Conservation (phyloP, 2,797 vertebrate genomes). For the Pangasius sanitwongsei region DNA sequence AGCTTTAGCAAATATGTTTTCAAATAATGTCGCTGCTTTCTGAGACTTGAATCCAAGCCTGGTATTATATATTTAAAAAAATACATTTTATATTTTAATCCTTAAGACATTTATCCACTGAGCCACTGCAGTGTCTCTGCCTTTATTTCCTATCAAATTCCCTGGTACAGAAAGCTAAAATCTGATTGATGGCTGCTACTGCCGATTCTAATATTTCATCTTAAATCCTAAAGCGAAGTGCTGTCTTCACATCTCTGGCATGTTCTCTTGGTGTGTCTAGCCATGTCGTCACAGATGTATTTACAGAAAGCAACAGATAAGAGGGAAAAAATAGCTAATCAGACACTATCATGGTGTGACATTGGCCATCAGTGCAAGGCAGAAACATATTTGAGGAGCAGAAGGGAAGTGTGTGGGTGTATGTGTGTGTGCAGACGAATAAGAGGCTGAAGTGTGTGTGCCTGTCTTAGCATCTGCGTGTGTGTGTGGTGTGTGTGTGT, state of each 20-base stretch:
- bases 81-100: background rate
- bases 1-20: background rate
- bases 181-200: background rate
- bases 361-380: conserved; percentile 25
- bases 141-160: too few relatives aligned
- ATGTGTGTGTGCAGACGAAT: background rate
- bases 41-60: background rate
- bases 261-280: background rate
- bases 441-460: background rate
- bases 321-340: background rate
- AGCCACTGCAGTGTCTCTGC: background rate
- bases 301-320: conserved; percentile 24
- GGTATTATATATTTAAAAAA: background rate
- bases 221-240: background rate
- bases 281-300: conserved; percentile 13
- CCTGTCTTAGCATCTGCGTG: background rate
- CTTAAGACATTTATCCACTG: background rate
- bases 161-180: background rate
- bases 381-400: conserved; percentile 28
- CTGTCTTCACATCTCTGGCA: background rate
- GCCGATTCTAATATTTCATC: conserved; percentile 5
- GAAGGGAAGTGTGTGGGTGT: background rate
- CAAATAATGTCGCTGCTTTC: background rate
- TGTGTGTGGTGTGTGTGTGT: background rate
- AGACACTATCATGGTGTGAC: conserved; percentile 13